Evolutionary conservation across 37 sponge, comb jelly and placozoan genomes (phyloP).

Genomic region (Beroe forskalii): DNA sequence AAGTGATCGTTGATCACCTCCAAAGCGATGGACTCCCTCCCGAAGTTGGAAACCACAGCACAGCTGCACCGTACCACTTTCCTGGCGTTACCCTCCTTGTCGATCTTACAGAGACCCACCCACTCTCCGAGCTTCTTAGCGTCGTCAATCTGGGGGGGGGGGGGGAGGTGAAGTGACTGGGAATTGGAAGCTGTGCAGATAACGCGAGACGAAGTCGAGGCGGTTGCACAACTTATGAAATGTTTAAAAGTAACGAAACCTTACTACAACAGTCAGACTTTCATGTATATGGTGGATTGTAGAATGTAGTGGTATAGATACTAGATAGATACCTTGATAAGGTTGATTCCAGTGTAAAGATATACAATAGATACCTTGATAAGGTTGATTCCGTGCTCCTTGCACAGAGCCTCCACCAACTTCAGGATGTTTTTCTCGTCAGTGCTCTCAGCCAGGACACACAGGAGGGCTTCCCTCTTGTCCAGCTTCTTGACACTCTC

Average conservation of each 20-base stretch:
- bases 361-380: conserved; percentile 79
- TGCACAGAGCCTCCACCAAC: conserved; percentile 95
- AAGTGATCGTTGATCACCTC: conserved; percentile 68
- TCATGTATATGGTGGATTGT: too few relatives aligned
- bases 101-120: conserved; percentile 97
- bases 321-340: conserved; percentile 81
- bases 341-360: conserved; percentile 81
- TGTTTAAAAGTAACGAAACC: too few relatives aligned
- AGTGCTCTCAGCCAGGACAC: conserved; percentile 95
- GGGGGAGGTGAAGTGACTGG: neutral
- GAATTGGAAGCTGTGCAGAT: too few relatives aligned
- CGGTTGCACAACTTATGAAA: too few relatives aligned
- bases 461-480: conserved; percentile 93
- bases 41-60: conserved; percentile 80
- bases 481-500: conserved; percentile 94
- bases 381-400: conserved; percentile 90
- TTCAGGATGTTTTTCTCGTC: conserved; percentile 79
- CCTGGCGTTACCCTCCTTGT: conserved; percentile 94
- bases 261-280: too few relatives aligned
- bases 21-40: conserved; percentile 66
- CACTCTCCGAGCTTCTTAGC: conserved; percentile 94
- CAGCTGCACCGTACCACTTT: conserved; percentile 99
- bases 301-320: too few relatives aligned
- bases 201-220: too few relatives aligned
- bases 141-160: conserved; percentile 72